phyloP scores from a whole-genome alignment of 2,113 vertebrate species.

The Neoarius graeffei region DNA sequence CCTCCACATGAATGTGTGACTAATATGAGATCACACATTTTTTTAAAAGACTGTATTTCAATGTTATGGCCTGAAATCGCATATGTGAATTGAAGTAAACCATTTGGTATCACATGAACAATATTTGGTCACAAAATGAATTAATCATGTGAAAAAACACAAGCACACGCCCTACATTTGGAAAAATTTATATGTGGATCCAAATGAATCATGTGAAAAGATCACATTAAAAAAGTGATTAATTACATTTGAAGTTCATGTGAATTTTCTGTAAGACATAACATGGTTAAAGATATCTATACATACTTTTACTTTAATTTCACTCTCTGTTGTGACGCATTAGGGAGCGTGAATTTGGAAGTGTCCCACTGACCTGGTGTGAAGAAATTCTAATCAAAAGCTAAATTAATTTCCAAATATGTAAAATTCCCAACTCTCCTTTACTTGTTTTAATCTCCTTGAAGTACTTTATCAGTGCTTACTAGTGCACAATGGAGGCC shows the following conservation, averaged over 20 bases:
- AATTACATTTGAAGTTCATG: neutral
- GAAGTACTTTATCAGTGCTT: conserved; percentile 25
- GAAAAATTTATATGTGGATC: neutral
- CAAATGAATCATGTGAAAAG: neutral
- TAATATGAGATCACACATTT: neutral
- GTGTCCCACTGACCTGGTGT: neutral
- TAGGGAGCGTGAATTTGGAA: neutral
- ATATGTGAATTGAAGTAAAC: neutral
- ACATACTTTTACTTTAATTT: neutral
- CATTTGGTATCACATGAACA: neutral
- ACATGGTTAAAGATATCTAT: neutral
- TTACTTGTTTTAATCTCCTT: conserved; percentile 17
- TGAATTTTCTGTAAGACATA: neutral
- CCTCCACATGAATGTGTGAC: neutral
- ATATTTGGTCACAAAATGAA: neutral
- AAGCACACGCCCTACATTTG: neutral
- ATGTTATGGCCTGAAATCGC: neutral
- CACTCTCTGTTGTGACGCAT: neutral
- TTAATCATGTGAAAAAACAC: neutral
- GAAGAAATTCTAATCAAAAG: conserved; percentile 11
- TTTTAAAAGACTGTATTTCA: neutral
- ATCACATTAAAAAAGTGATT: neutral
- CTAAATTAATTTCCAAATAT: conserved; percentile 8
- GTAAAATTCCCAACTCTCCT: conserved; percentile 4
- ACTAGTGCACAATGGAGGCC: conserved; percentile 12